Evolutionary conservation across 2,888 invertebrate genomes (phyloP), one percentile per base, ranked within the genome.

Genomic region (Amphipoea lucens): DNA sequence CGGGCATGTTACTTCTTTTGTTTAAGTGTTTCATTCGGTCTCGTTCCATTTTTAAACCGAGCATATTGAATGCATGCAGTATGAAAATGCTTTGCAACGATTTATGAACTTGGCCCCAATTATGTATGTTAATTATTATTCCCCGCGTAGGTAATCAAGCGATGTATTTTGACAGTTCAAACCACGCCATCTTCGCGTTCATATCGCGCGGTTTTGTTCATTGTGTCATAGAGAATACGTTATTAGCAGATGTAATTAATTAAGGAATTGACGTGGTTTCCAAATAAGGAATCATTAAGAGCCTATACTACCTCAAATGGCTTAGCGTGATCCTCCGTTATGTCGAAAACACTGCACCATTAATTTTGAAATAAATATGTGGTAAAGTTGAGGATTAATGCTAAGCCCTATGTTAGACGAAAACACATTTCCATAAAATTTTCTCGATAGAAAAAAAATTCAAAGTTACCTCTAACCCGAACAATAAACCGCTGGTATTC

Each of bases 21-120:
- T 86, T 72, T 60, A 63, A 69, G 54, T 71, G 51, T 78, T 82
- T 75, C 84, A 78, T 83, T 78, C 45, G 20, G 36, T 60, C 29
- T 60, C 17, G 70, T 68, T 72, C 75, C 23, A 40, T 86, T 83
- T 85, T 85, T 68, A 67, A 85, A 85, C 45, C 65, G 51, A 70
- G 9, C 29, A n/a, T 60, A 65, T 68, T 71, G 45, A 68, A 48
- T 45, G 29, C 29, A 14, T 9, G 54, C 17, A 11, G 20, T 23
- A 67, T 57, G 67, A n/a, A 68, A 86, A 54, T 65, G n/a, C 29
- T 67, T 62, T 54, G 45, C 17, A 17, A 20, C 51, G n/a, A n/a
- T 60, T 42, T 14, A 20, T 57, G 0, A 40, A 67, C 23, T 45
- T 4, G 23, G 57, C 4, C 4, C 57, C 23, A 11, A 57, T n/a